Evolutionary conservation across 2,113 vertebrate genomes (phyloP).

Genomic region (Pica pica): DNA sequence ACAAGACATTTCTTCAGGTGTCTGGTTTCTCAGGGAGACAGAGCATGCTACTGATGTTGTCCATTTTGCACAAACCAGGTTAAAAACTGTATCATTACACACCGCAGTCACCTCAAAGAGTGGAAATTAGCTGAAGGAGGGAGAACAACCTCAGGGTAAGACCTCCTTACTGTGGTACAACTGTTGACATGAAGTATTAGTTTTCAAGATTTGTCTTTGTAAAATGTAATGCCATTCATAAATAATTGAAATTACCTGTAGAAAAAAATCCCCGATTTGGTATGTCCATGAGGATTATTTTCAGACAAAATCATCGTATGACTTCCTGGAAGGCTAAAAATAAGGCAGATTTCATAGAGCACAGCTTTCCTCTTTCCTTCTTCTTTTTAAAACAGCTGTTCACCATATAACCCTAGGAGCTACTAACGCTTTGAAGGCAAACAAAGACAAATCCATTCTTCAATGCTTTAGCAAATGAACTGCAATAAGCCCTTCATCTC

Average conservation of each 20-base stretch:
- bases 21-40: neutral
- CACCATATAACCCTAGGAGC: neutral
- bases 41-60: neutral
- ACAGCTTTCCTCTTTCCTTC: neutral
- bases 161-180: neutral
- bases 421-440: neutral
- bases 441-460: neutral
- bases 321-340: conserved; percentile 20
- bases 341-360: neutral
- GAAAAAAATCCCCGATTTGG: neutral
- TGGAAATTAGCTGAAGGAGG: neutral
- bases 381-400: neutral
- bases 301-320: neutral
- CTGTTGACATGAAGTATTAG: neutral
- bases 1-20: neutral
- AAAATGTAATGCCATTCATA: neutral
- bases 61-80: neutral
- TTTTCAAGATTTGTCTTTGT: neutral
- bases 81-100: neutral
- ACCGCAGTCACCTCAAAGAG: neutral
- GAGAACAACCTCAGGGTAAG: neutral
- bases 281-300: neutral
- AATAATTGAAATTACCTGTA: neutral
- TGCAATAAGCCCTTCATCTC: neutral
- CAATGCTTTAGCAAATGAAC: neutral